These are phyloP conservation scores for Halcyon chelicuti DNA, from an alignment of 2,797 vertebrate species.

Conservation along the genomic window DNA sequence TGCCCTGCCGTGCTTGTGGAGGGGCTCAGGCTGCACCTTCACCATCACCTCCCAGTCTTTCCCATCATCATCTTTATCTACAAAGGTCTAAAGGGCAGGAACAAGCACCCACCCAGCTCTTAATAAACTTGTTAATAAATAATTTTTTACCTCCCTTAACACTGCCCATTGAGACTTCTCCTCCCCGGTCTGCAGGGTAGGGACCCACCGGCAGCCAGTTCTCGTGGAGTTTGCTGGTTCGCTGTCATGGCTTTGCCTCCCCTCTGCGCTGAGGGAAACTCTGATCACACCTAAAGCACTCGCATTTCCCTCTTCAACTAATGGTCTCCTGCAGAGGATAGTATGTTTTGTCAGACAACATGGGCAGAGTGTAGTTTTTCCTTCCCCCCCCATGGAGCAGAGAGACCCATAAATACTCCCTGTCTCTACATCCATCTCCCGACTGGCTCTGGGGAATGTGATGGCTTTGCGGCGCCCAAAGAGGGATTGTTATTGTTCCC, in stretches of 20 bases:
- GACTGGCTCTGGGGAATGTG: not conserved
- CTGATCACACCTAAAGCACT: not conserved
- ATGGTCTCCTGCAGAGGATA: not conserved
- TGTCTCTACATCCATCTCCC: not conserved
- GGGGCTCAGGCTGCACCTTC: not conserved
- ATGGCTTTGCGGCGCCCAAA: not conserved
- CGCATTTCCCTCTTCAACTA: not conserved
- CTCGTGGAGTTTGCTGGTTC: not conserved
- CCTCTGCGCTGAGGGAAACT: not conserved
- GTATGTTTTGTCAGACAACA: not conserved
- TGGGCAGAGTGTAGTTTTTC: not conserved
- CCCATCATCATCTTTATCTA: not conserved
- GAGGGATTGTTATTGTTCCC: not conserved
- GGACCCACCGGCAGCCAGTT: not conserved
- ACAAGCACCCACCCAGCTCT: not conserved
- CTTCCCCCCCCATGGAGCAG: not conserved
- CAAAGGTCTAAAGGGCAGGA: not conserved
- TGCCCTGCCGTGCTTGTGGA: accelerated
- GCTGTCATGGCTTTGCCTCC: not conserved
- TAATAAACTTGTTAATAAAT: not conserved
- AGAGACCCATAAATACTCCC: not conserved
- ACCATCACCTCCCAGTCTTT: accelerated
- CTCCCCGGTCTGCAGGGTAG: not conserved
- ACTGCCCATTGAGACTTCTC: not conserved
- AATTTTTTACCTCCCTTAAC: not conserved